These are phyloP conservation scores for Epinephelus malabaricus DNA, from an alignment of 2,797 vertebrate species.

Conservation along the genomic window DNA sequence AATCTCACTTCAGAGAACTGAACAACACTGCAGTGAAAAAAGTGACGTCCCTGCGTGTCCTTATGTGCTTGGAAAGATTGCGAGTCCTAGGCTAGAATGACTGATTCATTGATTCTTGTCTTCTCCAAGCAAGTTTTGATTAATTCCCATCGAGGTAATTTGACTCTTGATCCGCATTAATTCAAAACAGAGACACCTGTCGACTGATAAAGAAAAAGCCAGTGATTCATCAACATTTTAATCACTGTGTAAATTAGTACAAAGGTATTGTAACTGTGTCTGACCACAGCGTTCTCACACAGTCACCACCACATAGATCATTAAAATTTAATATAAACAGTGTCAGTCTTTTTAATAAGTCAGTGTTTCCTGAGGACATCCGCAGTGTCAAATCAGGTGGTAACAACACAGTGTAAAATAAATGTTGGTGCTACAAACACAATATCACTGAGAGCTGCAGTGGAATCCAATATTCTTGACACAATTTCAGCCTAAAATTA, in stretches of 20 bases:
- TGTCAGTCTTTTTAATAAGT: conserved; percentile 6
- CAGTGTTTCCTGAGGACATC: background rate
- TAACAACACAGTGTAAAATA: background rate
- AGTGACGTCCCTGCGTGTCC: conserved; percentile 44
- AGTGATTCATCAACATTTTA: conserved; percentile 45
- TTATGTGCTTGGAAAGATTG: conserved; percentile 24
- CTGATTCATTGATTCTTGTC: conserved; percentile 57
- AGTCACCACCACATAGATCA: background rate
- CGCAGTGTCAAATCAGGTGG: background rate
- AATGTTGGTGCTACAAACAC: background rate
- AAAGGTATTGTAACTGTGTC: background rate
- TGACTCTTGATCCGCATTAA: conserved; percentile 50
- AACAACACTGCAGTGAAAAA: conserved; percentile 2
- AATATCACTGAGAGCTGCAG: conserved; percentile 5
- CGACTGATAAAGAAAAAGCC: conserved; percentile 31
- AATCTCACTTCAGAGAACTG: conserved; percentile 12
- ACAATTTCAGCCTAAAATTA: background rate
- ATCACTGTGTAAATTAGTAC: conserved; percentile 39
- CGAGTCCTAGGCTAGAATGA: conserved; percentile 31
- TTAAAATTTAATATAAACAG: background rate
- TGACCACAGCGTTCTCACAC: background rate
- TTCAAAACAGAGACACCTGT: conserved; percentile 27
- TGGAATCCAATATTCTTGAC: background rate
- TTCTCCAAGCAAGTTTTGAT: conserved; percentile 39
- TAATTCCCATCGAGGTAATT: conserved; percentile 39